Percentiles rank a stretch among this genome's conserved stretches.
Evolutionary conservation across 2,797 vertebrate species (phyloP).

Genomic region (Pseudochirops cupreus): DNA sequence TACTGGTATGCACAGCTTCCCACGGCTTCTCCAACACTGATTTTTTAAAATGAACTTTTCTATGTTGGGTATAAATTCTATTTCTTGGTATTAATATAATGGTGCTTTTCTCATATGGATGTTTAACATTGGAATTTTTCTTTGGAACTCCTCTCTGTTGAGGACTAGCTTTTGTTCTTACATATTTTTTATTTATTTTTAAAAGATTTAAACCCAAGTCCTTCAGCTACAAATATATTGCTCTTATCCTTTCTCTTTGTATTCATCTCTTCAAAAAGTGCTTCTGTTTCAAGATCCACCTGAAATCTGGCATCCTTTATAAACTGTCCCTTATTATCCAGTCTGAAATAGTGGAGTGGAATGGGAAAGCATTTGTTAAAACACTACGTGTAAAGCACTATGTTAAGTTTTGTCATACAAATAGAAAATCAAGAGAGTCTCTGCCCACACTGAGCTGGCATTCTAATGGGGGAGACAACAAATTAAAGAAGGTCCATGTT

Average conservation of each 20-base stretch:
- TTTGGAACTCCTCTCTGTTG: too few species aligned
- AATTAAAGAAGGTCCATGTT: neutral
- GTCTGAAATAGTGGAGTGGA: neutral
- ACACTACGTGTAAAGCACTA: neutral
- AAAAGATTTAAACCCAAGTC: neutral
- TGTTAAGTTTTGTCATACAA: neutral
- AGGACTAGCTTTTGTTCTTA: too few species aligned
- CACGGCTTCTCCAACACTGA: neutral
- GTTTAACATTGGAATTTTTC: too few species aligned
- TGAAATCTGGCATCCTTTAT: neutral
- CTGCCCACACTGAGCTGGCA: neutral
- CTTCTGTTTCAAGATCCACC: neutral
- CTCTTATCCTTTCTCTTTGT: neutral
- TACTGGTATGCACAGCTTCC: neutral
- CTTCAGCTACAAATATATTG: neutral
- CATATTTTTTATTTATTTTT: too few species aligned
- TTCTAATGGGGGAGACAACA: neutral
- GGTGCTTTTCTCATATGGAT: too few species aligned
- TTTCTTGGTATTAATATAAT: too few species aligned
- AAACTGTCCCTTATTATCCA: neutral
- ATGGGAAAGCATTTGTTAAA: neutral
- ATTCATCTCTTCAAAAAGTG: neutral
- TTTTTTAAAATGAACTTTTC: too few species aligned
- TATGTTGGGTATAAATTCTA: too few species aligned
- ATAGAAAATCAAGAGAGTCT: neutral